Conservation (phyloP, 2,888 invertebrate genomes). For the Anagyrus pseudococci region DNA sequence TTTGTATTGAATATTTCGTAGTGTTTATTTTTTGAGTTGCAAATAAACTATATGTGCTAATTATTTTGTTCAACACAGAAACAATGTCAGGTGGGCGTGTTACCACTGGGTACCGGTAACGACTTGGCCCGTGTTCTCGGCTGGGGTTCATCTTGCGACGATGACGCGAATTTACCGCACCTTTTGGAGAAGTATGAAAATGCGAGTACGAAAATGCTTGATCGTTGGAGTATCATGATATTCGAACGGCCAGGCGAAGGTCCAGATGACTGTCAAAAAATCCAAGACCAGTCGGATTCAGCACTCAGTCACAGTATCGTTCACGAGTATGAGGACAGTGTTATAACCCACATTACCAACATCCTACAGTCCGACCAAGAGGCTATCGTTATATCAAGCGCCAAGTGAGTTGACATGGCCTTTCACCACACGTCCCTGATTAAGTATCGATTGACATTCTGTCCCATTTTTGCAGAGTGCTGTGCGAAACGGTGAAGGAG, state of each 20-base stretch:
- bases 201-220: slow-evolving; percentile 97
- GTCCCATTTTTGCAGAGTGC: slow-evolving; percentile 63
- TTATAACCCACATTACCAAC: slow-evolving; percentile 82
- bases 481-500: slow-evolving; percentile 82
- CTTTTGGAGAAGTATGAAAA: slow-evolving; percentile 93
- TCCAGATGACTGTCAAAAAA: slow-evolving; percentile 61
- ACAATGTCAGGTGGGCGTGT: slow-evolving; percentile 92
- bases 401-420: slow-evolving; percentile 65
- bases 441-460: background rate
- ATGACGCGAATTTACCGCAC: slow-evolving; percentile 90
- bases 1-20: no score
- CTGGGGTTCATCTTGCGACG: slow-evolving; percentile 96
- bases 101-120: slow-evolving; percentile 96
- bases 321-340: slow-evolving; percentile 76
- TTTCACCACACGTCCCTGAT: background rate
- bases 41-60: no score
- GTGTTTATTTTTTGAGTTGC: no score
- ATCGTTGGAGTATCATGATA: slow-evolving; percentile 97
- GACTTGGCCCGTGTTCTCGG: slow-evolving; percentile 94
- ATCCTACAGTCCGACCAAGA: slow-evolving; percentile 85
- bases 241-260: slow-evolving; percentile 79
- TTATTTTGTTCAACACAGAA: slow-evolving; percentile 70
- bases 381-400: slow-evolving; percentile 73
- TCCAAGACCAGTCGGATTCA: slow-evolving; percentile 65
- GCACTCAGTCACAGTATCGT: slow-evolving; percentile 67